Evolutionary conservation across 1,140 invertebrate genomes (phyloP).

Genomic region (Cydia splendana): DNA sequence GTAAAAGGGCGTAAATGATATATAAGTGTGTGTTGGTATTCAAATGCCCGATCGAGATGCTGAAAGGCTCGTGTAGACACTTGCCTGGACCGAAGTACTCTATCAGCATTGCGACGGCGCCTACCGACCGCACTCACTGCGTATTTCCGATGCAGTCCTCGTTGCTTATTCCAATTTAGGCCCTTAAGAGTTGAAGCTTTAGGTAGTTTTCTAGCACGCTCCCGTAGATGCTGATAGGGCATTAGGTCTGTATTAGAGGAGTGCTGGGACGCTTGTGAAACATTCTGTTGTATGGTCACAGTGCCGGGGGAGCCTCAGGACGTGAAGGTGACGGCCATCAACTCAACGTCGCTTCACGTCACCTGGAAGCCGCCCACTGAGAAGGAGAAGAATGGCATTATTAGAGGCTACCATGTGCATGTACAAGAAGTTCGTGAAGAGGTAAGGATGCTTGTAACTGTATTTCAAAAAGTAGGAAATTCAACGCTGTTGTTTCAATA

Average conservation of each 20-base stretch:
- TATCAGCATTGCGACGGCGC: constrained; percentile 73
- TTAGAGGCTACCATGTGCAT: constrained; percentile 97
- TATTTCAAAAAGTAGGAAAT: too few relatives aligned
- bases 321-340: constrained; percentile 91
- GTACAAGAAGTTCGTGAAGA: constrained; percentile 94
- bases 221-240: constrained; percentile 79
- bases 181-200: constrained; percentile 59
- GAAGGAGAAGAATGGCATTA: constrained; percentile 97
- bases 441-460: constrained; percentile 73
- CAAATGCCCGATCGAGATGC: constrained; percentile 79
- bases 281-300: constrained; percentile 79
- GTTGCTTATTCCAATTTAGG: constrained; percentile 62
- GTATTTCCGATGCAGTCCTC: constrained; percentile 44
- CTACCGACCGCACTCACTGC: constrained; percentile 66
- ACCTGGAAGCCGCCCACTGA: constrained; percentile 94
- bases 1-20: constrained; percentile 68
- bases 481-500: too few relatives aligned
- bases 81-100: constrained; percentile 70
- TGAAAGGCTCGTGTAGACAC: constrained; percentile 61
- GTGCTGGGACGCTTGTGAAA: constrained; percentile 50
- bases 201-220: constrained; percentile 72
- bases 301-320: constrained; percentile 97
- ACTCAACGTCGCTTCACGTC: constrained; percentile 95
- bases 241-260: constrained; percentile 59
- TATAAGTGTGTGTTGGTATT: constrained; percentile 79